phyloP scores from a whole-genome alignment of 1,140 invertebrate genomes.

The Aphidius gifuensis region DNA sequence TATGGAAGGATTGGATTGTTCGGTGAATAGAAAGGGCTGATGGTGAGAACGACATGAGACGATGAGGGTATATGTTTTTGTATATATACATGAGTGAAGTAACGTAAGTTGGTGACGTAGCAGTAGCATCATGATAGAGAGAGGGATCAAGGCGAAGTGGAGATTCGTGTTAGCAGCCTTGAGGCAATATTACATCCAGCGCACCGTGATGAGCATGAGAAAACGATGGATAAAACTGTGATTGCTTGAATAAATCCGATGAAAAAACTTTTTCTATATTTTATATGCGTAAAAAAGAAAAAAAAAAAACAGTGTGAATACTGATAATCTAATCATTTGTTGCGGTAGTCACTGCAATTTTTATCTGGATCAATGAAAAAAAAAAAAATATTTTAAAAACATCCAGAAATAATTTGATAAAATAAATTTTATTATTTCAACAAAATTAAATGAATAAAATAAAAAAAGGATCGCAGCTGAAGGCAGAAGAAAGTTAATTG shows the following conservation, averaged over 20 bases:
- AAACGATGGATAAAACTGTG: slow-evolving; percentile 8
- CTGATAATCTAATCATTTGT: not conserved
- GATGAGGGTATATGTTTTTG: not conserved
- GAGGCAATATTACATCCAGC: slow-evolving; percentile 21
- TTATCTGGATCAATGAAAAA: no score
- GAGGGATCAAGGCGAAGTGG: slow-evolving; percentile 32
- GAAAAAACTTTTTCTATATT: slow-evolving; percentile 6
- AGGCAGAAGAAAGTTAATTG: no score
- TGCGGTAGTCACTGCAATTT: no score
- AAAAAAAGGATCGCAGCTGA: no score
- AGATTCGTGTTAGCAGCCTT: slow-evolving; percentile 34
- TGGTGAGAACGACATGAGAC: no score
- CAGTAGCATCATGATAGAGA: not conserved
- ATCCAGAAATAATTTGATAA: no score
- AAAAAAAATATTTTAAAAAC: no score
- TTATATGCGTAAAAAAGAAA: slow-evolving; percentile 5
- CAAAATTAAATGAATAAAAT: no score
- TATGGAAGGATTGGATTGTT: not conserved
- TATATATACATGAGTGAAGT: slow-evolving; percentile 15
- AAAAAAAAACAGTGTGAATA: not conserved
- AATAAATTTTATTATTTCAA: no score
- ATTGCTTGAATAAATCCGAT: slow-evolving; percentile 8
- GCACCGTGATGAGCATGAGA: slow-evolving; percentile 35
- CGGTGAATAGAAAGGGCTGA: no score
- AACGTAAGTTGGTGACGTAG: slow-evolving; percentile 4